Percentiles rank a stretch among this genome's conserved stretches.
Conservation (phyloP, 2,888 invertebrate species). For the Dynastes hyllus region DNA sequence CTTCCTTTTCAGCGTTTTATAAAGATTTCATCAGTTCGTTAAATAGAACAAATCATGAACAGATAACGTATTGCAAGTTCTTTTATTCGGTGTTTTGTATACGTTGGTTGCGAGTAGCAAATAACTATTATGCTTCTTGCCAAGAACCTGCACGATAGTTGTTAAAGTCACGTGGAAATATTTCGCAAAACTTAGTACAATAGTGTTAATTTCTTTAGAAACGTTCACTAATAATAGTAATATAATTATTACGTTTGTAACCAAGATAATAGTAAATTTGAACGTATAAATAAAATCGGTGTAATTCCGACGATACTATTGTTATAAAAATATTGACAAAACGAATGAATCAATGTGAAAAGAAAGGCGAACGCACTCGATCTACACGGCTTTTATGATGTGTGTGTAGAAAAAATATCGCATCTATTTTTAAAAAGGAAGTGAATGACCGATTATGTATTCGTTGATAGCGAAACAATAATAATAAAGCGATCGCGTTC, state of each 20-base stretch:
- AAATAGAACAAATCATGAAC: background rate
- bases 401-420: conserved; percentile 49
- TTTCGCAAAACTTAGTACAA: no score
- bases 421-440: conserved; percentile 67
- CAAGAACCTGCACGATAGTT: no score
- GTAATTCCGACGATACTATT: background rate
- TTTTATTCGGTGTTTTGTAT: background rate
- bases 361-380: conserved; percentile 37
- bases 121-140: no score
- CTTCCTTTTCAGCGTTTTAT: background rate
- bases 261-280: background rate
- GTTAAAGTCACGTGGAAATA: no score
- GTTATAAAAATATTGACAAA: conserved; percentile 43
- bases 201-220: no score
- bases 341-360: conserved; percentile 38
- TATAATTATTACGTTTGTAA: background rate
- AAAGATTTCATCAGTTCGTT: no score
- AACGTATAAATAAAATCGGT: background rate
- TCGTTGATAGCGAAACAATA: conserved; percentile 63
- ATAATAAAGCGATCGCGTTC: conserved; percentile 53
- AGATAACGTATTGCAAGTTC: conserved; percentile 4
- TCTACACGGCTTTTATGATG: conserved; percentile 10
- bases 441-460: conserved; percentile 69
- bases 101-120: no score
- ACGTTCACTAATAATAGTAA: background rate